These are phyloP conservation scores for Lontra canadensis DNA, from an alignment of 2,113 vertebrate species.

Conservation along the genomic window DNA sequence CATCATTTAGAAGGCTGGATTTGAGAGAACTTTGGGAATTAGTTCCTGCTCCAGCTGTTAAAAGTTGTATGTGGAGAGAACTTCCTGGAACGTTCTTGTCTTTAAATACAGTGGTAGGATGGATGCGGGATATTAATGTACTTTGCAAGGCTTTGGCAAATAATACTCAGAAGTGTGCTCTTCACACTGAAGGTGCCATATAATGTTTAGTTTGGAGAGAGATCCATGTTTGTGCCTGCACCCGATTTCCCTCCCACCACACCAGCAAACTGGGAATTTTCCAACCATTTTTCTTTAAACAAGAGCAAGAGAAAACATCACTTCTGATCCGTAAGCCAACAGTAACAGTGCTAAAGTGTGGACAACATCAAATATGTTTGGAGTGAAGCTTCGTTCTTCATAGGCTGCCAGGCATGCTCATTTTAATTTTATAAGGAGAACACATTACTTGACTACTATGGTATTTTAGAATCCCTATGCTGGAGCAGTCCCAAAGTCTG, in stretches of 20 bases:
- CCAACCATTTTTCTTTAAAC: conserved; percentile 12
- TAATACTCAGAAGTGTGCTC: conserved; percentile 20
- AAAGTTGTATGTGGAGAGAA: conserved; percentile 2
- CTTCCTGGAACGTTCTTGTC: background rate
- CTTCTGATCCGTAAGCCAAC: conserved; percentile 15
- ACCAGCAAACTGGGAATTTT: background rate
- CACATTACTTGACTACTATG: background rate
- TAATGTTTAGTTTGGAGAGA: conserved; percentile 34
- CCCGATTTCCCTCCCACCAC: background rate
- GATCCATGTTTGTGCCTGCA: background rate
- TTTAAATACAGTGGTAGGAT: conserved; percentile 48
- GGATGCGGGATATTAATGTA: conserved; percentile 25
- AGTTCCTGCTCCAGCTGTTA: background rate
- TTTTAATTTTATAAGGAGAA: conserved; percentile 45
- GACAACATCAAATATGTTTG: conserved; percentile 33
- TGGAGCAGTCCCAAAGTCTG: background rate
- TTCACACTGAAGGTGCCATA: background rate
- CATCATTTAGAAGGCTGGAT: background rate
- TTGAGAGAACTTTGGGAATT: background rate
- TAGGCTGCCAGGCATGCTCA: background rate
- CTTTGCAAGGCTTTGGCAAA: conserved; percentile 25
- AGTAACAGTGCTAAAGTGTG: background rate
- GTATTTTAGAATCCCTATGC: background rate
- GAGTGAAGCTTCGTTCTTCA: background rate
- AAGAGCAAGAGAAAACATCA: conserved; percentile 26